Evolutionary conservation across 1,140 invertebrate species (phyloP).

Genomic region (Heterodera schachtii): DNA sequence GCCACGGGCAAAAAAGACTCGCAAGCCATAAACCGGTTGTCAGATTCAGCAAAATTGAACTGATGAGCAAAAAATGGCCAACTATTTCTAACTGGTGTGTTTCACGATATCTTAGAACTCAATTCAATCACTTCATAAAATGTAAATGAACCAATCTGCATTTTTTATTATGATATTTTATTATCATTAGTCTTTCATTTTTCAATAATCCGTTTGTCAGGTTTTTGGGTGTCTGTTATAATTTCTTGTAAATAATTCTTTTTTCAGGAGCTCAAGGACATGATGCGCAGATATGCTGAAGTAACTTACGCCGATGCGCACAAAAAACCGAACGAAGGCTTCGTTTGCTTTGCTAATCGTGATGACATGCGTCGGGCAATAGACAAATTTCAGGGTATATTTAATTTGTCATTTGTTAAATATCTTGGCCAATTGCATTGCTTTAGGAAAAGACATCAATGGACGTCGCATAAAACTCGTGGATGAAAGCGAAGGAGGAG

Average conservation of each 20-base stretch:
- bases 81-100: not conserved
- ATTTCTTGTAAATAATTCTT: not conserved
- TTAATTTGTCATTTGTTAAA: not conserved
- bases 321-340: conserved; percentile 96
- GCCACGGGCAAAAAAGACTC: not conserved
- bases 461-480: conserved; percentile 86
- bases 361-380: conserved; percentile 84
- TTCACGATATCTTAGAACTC: not conserved
- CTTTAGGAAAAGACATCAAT: conserved; percentile 90
- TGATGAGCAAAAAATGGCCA: not conserved
- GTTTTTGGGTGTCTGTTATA: not conserved
- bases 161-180: too few relatives aligned
- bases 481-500: conserved; percentile 69
- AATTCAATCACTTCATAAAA: too few relatives aligned
- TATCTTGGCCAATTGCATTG: conserved; percentile 75
- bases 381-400: conserved; percentile 22
- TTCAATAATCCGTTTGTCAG: not conserved
- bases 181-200: not conserved
- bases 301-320: conserved; percentile 99
- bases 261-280: conserved; percentile 92
- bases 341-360: conserved; percentile 87
- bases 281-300: conserved; percentile 93
- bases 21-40: not conserved
- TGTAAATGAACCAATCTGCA: too few relatives aligned
- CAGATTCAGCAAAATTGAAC: not conserved